Evolutionary conservation across 2,113 vertebrate genomes (phyloP), one percentile per base, ranked within the genome.

Genomic region (Hippocampus abdominalis): DNA sequence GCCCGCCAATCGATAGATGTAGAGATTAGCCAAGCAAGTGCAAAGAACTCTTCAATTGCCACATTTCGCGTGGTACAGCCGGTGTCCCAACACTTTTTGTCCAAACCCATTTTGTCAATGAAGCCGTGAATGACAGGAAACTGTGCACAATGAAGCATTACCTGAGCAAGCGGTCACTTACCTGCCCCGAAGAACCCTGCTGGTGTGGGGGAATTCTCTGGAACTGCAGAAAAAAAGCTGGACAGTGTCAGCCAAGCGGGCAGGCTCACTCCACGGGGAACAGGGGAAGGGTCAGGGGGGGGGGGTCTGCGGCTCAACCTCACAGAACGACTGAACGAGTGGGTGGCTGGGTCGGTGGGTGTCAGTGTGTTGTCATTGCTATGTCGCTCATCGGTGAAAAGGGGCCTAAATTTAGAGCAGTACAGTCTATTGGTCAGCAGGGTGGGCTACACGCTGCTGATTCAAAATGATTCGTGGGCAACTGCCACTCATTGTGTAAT

Each of bases 341-440:
- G 70, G 68, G 75, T 78, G 78, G 79, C 29, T 39, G 59, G 29
- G 32, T 39, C 16, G 90, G 89, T 68, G 69, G 81, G 77, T 92
- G 93, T 87, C 79, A 90, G 88, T 86, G 89, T 90, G 88, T 88
- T 89, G 92, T 93, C 90, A 88, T 82, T 93, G 94, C 94, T 93
- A 95, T 94, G 90, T 90, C 89, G 92, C 92, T 94, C 93, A 95
- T 73, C 73, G 82, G 86, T 42, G 0, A 92, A 91, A 92, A 90
- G 92, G 90, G 40, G 36, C 83, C 94, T 99, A 99, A 94, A 96
- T 95, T 95, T 99, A 97, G 96, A 90, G 73, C 16, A 0, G 56
- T 61, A 68, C 66, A 60, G 25, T 79, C 49, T 60, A 48, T 62
- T 65, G 69, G 77, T 71, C 32, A 75, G 72, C 42, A 69, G 57